Conservation (phyloP, 2,888 invertebrate genomes). For the Temnothorax rugatulus region DNA sequence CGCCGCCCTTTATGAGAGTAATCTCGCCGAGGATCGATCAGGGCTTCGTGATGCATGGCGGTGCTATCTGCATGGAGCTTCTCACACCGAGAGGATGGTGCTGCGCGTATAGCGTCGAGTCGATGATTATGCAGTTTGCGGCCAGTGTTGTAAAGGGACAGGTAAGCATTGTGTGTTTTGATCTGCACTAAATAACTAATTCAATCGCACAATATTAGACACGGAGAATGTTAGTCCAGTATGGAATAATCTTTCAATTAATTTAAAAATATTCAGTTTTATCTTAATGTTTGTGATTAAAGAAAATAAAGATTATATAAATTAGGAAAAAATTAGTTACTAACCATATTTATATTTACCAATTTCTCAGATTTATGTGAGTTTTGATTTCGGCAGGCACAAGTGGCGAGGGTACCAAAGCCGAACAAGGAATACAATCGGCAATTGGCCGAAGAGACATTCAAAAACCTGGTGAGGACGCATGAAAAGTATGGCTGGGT, state of each 20-base stretch:
- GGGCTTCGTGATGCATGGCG: slow-evolving; percentile 96
- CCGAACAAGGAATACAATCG: slow-evolving; percentile 92
- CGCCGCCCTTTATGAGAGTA: slow-evolving; percentile 93
- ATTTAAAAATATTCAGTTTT: background rate
- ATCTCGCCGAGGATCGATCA: slow-evolving; percentile 92
- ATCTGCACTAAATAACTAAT: background rate
- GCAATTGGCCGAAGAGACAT: slow-evolving; percentile 95
- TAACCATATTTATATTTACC: background rate
- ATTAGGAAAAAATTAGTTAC: background rate
- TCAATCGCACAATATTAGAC: background rate
- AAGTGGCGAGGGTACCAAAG: slow-evolving; percentile 93
- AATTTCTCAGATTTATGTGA: background rate
- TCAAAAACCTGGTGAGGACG: slow-evolving; percentile 94
- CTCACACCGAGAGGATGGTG: slow-evolving; percentile 96
- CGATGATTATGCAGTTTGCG: slow-evolving; percentile 95
- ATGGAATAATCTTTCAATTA: background rate
- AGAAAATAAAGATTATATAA: background rate
- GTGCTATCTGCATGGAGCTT: slow-evolving; percentile 96
- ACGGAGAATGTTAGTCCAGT: background rate
- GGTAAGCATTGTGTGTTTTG: slow-evolving; percentile 76
- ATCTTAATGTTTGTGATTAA: background rate
- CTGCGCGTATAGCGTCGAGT: slow-evolving; percentile 95
- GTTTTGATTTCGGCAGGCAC: slow-evolving; percentile 86
- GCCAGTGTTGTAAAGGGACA: slow-evolving; percentile 96
- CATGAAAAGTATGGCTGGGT: slow-evolving; percentile 98